Evolutionary conservation across 1,140 invertebrate genomes (phyloP), one percentile per base, ranked within the genome.

Genomic region (Pseudomyrmex pallidus): DNA sequence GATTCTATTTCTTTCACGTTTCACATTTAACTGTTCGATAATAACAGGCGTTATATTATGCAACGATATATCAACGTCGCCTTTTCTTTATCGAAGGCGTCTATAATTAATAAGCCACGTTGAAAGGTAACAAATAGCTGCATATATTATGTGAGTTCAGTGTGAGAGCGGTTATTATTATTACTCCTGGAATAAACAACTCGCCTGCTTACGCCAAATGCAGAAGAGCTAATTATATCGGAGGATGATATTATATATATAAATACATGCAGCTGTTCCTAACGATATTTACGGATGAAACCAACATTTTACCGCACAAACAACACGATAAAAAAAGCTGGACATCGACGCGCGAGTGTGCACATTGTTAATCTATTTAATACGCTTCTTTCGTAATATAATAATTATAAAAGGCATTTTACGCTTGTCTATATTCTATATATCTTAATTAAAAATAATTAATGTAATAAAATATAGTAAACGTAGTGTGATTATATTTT

Each of bases 141-240:
- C 35, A 35, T 17, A n/a, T n/a, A 20, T 59, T 15, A 56, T 5
- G 20, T n/a, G 54, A 12, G 12, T 54, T 59, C n/a, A 54, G 22
- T 10, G 15, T 10, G 15, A 76, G n/a, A 15, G 66, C 66, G 59
- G 76, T 80, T 52, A 35, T 35, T 80, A 80, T 80, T 80, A 80
- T 80, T 72, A 80, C 54, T 61, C 66, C 54, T 80, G 66, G 52
- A 72, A 80, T 46, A 80, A 80, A 80, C 76, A 59, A 50, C 44
- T 54, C 59, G 54, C 9, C 22, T 72, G 56, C 76, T 54, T 61
- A 80, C 44, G 66, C 54, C 56, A 80, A 80, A 80, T 61, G n/a
- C 56, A 80, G 66, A 57, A 77, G 62, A 22, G 56, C 66, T 80
- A 80, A 80, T 80, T 80, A 70, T 80, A 80, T 72, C 44, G 15